A percentile compares a stretch with the other conserved stretches of the same genome.
Conservation (phyloP, 2,113 vertebrate genomes). For the Corythornis vintsioides region DNA sequence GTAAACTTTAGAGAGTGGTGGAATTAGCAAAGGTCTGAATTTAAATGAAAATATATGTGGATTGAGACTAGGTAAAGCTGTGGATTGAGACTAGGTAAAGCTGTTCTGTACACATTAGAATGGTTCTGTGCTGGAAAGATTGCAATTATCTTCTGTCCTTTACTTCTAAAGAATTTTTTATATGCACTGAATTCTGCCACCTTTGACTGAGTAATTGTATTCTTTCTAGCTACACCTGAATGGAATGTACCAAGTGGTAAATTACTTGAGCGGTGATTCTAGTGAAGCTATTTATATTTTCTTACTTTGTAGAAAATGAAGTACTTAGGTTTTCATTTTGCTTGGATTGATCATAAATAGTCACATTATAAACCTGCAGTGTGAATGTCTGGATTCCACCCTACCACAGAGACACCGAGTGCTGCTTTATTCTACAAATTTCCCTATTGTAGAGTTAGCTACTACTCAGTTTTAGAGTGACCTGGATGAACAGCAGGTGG, state of each 20-base stretch:
- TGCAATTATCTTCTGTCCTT: slow-evolving; percentile 27
- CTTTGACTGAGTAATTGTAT: slow-evolving; percentile 52
- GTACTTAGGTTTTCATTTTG: slow-evolving; percentile 43
- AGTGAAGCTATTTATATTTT: not conserved
- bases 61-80: slow-evolving; percentile 14
- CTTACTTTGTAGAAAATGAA: slow-evolving; percentile 54
- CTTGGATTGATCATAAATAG: slow-evolving; percentile 32
- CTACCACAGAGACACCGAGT: not conserved
- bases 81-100: slow-evolving; percentile 22
- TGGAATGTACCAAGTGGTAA: slow-evolving; percentile 10
- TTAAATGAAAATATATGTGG: slow-evolving; percentile 59
- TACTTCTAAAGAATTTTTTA: slow-evolving; percentile 20
- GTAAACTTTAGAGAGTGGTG: slow-evolving; percentile 51
- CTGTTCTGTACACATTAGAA: not conserved
- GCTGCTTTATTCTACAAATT: slow-evolving; percentile 14
- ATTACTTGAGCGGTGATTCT: slow-evolving; percentile 23
- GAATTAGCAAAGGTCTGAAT: slow-evolving; percentile 43
- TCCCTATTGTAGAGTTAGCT: not conserved
- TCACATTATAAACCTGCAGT: not conserved
- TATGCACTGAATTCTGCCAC: slow-evolving; percentile 45
- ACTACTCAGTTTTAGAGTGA: not conserved
- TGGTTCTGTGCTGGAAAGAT: slow-evolving; percentile 19
- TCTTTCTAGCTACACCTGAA: slow-evolving; percentile 44
- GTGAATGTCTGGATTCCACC: not conserved
- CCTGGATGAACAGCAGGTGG: not conserved